A percentile compares a stretch with the other conserved stretches of the same genome.
Evolutionary conservation across 2,797 vertebrate genomes (phyloP).

Genomic region (Macropus fuliginosus): DNA sequence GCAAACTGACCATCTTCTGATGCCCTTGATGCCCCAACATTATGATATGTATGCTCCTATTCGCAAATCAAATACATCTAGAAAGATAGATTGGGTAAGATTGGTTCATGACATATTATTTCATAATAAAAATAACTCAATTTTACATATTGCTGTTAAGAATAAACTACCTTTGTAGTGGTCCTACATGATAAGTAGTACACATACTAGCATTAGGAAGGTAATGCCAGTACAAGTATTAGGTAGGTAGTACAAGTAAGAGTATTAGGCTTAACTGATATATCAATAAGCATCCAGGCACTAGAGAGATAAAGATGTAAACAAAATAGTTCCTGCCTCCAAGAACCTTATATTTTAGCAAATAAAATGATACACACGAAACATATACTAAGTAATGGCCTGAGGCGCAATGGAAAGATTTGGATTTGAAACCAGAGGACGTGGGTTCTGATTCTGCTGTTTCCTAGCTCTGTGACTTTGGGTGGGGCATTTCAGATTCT

Average conservation of each 20-base stretch:
- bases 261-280: neutral
- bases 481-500: neutral
- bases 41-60: neutral
- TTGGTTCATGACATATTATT: neutral
- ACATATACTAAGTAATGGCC: neutral
- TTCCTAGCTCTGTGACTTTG: neutral
- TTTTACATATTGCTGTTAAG: neutral
- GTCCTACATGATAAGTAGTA: neutral
- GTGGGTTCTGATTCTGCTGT: neutral
- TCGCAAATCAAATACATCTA: neutral
- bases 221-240: neutral
- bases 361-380: neutral
- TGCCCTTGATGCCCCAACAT: neutral
- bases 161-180: neutral
- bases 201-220: neutral
- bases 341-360: neutral
- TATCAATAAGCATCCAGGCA: neutral
- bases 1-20: neutral
- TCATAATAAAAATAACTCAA: neutral
- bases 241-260: neutral
- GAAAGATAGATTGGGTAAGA: neutral
- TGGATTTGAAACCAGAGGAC: neutral
- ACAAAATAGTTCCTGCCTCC: neutral
- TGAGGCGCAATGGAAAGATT: neutral
- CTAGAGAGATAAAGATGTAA: neutral